Conservation (phyloP, 2,797 vertebrate genomes). For the Mus caroli region DNA sequence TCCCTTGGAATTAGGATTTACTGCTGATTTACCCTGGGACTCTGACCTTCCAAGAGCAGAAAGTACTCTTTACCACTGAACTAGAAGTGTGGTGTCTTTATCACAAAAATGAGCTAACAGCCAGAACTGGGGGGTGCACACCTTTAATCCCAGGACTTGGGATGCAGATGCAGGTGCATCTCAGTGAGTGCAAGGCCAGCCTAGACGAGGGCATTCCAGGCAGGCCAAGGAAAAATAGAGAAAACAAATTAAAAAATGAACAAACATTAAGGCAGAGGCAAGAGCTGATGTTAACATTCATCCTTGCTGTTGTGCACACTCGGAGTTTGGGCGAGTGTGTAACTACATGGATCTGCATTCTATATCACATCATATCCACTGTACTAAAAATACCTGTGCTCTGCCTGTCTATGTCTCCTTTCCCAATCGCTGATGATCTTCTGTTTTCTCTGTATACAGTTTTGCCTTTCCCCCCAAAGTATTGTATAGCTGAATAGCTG, state of each 20-base stretch:
- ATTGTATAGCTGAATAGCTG: neutral
- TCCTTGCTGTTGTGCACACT: neutral
- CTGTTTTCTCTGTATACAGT: neutral
- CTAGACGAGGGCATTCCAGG: neutral
- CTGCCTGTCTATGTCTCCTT: neutral
- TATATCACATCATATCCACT: neutral
- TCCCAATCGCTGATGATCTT: neutral
- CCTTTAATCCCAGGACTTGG: neutral
- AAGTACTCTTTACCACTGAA: neutral
- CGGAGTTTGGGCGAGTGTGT: neutral
- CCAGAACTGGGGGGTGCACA: neutral
- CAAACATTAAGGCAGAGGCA: neutral
- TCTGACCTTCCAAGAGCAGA: neutral
- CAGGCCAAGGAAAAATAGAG: neutral
- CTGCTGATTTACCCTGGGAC: no score
- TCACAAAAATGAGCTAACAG: no score
- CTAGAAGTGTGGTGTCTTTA: neutral
- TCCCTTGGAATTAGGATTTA: neutral
- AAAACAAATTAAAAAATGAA: neutral
- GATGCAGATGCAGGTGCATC: neutral
- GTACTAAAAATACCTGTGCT: slow-evolving; percentile 25
- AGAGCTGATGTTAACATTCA: neutral
- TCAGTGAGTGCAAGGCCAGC: neutral
- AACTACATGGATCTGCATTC: no score
- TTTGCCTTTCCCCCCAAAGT: neutral